Evolutionary conservation across 1,140 invertebrate genomes (phyloP), one percentile per base, ranked within the genome.

Genomic region (Camponotus pennsylvanicus): DNA sequence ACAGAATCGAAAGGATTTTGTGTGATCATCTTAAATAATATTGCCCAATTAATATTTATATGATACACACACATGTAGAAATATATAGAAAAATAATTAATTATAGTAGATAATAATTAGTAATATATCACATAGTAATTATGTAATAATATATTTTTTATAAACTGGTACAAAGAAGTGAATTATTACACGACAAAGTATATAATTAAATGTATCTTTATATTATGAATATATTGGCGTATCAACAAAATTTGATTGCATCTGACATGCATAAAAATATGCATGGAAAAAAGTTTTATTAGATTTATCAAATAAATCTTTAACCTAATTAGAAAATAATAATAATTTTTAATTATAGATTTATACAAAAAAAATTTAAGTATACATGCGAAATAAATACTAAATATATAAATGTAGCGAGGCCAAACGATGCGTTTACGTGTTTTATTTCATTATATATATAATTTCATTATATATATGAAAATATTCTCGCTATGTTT

Each of bases 311-410:
- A 70, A 52, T 27, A 4, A 15, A 32, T 52, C 6, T 49, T 70
- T 49, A 70, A 70, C 42, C 5, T 52, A 52, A 49, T 45, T 7
- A 6, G 5, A 1, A 49, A 32, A 70, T 70, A 49, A 13, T 57
- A 32, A 73, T n/a, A 73, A 73, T 21, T 21, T 8, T 21, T 59
- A 8, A 21, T 73, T 21, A 73, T 57, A 73, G n/a, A 73, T 40
- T 37, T 55, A 9, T 21, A 59, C n/a, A 27, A 59, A 21, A 21
- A 9, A 21, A 27, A 1, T 34, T n/a, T 4, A 37, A 37, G 11
- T 34, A 5, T 55, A 55, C 55, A 71, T 37, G 27, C 3, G 2
- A 69, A 27, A 27, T 27, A 69, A 21, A 67, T 67, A 7, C 21
- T 4, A 11, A 27, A 69, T 34, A 34, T 11, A n/a, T 1, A 27